These are phyloP conservation scores for Campylomormyrus tamandua DNA, from an alignment of 2,113 vertebrate species.

Conservation along the genomic window DNA sequence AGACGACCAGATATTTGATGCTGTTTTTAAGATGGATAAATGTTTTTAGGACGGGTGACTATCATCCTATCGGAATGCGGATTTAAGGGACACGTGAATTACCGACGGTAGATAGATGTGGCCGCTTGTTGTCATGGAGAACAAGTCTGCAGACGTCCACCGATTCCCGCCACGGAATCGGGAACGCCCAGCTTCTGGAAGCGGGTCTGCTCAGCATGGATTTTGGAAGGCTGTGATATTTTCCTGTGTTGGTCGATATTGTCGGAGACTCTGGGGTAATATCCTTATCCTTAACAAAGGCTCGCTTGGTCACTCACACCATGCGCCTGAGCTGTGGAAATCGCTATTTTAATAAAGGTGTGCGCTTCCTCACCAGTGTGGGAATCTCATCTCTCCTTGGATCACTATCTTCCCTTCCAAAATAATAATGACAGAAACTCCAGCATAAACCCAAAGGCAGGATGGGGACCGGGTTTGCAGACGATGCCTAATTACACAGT, in stretches of 20 bases:
- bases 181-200: not conserved
- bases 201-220: not conserved
- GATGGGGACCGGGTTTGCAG: constrained; percentile 5
- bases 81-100: not conserved
- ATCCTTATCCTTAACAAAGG: not conserved
- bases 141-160: not conserved
- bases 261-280: not conserved
- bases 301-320: not conserved
- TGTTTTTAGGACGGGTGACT: not conserved
- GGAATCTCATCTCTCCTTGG: not conserved
- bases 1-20: not conserved
- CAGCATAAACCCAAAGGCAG: not conserved
- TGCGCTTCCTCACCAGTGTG: not conserved
- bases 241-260: not conserved
- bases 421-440: not conserved
- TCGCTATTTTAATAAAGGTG: not conserved
- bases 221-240: constrained; percentile 1
- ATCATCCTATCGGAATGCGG: not conserved
- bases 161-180: not conserved
- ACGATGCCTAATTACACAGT: constrained; percentile 60
- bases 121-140: not conserved
- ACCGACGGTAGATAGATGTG: not conserved
- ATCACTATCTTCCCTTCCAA: not conserved
- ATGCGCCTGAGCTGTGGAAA: not conserved
- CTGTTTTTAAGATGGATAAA: not conserved